These are phyloP conservation scores for Lepidurus apus DNA, from an alignment of 1,140 invertebrate genomes.

Conservation along the genomic window DNA sequence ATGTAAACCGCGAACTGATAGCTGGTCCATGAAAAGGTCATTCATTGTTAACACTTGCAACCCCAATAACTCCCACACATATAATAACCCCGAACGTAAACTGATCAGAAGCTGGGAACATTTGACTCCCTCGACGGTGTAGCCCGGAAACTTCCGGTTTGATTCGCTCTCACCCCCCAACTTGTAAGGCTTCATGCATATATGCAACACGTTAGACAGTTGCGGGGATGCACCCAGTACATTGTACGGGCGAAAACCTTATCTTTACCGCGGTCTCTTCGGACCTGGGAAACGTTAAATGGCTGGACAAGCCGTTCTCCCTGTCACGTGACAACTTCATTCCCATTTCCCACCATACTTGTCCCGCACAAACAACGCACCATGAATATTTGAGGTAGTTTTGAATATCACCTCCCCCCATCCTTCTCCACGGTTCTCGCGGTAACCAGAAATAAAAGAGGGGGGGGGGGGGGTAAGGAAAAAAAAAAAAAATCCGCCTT, in stretches of 20 bases:
- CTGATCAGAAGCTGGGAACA: not conserved
- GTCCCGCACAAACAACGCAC: constrained; percentile 9
- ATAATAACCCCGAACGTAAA: not conserved
- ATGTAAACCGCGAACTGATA: too few relatives aligned
- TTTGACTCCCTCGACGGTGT: not conserved
- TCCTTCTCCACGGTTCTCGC: not conserved
- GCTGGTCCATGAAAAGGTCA: too few relatives aligned
- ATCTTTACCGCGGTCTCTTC: not conserved
- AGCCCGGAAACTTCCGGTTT: not conserved
- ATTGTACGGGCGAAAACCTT: not conserved
- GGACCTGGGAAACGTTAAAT: constrained; percentile 5
- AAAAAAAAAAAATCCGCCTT: not conserved
- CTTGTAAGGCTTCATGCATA: constrained; percentile 8
- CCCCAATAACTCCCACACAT: not conserved
- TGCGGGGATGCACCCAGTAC: not conserved
- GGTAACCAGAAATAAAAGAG: not conserved
- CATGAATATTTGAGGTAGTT: not conserved
- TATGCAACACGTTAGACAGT: constrained; percentile 9
- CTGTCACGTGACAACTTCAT: constrained; percentile 1
- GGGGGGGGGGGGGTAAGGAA: not conserved
- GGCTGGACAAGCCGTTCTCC: constrained; percentile 13
- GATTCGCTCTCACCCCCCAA: constrained; percentile 8
- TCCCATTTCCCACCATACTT: constrained; percentile 3
- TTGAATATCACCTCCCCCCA: not conserved
- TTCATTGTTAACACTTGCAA: too few relatives aligned